phyloP scores from a whole-genome alignment of 2,797 vertebrate genomes.

The Diplodus puntazzo region DNA sequence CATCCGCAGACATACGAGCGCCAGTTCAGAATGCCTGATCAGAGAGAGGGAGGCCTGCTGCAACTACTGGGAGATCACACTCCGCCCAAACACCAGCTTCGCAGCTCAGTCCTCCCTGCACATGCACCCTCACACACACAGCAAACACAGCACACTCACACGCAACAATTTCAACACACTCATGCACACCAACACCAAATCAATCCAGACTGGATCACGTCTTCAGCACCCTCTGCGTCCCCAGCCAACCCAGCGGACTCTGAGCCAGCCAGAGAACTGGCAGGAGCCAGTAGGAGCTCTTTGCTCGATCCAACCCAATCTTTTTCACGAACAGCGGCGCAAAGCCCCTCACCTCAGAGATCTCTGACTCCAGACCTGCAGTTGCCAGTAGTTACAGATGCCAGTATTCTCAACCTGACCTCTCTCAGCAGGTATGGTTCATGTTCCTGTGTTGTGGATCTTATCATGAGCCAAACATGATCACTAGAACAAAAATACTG shows the following conservation, averaged over 20 bases:
- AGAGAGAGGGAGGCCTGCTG: constrained; percentile 90
- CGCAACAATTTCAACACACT: constrained; percentile 73
- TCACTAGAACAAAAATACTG: not conserved
- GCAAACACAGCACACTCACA: constrained; percentile 68
- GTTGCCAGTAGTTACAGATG: constrained; percentile 83
- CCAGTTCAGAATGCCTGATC: constrained; percentile 90
- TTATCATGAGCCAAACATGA: constrained; percentile 31
- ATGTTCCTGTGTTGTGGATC: constrained; percentile 10
- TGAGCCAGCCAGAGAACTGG: constrained; percentile 87
- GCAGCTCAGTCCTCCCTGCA: constrained; percentile 84
- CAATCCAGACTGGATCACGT: constrained; percentile 89
- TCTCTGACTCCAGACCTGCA: constrained; percentile 81
- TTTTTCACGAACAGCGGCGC: constrained; percentile 86
- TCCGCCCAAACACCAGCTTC: constrained; percentile 96
- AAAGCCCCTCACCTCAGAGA: constrained; percentile 80
- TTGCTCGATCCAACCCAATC: constrained; percentile 84
- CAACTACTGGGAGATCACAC: constrained; percentile 94
- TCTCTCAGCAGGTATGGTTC: constrained; percentile 80
- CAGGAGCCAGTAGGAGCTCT: constrained; percentile 85
- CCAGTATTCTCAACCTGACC: constrained; percentile 84
- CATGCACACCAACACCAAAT: constrained; percentile 83
- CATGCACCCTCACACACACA: constrained; percentile 66
- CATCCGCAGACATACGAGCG: constrained; percentile 92
- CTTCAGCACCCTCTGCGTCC: constrained; percentile 83
- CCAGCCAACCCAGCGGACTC: constrained; percentile 86